phyloP scores from a whole-genome alignment of 2,113 vertebrate species.

The Alces alces region DNA sequence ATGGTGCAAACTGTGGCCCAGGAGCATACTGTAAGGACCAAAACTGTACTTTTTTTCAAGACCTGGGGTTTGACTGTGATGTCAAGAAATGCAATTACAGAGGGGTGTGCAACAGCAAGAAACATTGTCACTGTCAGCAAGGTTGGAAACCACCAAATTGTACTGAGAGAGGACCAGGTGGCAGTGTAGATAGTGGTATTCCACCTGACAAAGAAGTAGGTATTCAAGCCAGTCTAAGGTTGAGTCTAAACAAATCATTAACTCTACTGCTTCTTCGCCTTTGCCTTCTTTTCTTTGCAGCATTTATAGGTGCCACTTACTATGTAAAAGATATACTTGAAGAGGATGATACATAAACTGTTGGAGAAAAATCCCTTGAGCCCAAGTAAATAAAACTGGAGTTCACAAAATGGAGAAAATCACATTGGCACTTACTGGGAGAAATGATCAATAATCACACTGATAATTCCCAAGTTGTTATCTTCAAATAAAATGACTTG shows the following conservation, averaged over 20 bases:
- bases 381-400: neutral
- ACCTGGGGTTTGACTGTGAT: constrained; percentile 59
- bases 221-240: fast-evolving
- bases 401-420: neutral
- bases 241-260: too few relatives aligned
- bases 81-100: constrained; percentile 29
- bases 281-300: too few relatives aligned
- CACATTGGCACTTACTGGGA: neutral
- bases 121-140: constrained; percentile 71
- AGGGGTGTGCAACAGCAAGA: constrained; percentile 71
- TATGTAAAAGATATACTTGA: neutral
- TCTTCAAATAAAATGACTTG: constrained; percentile 56
- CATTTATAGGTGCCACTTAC: neutral
- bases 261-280: too few relatives aligned
- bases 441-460: neutral
- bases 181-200: constrained; percentile 72
- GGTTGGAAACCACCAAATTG: constrained; percentile 75
- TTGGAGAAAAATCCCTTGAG: fast-evolving
- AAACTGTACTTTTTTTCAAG: constrained; percentile 36
- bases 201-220: fast-evolving
- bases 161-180: constrained; percentile 43
- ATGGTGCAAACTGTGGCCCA: constrained; percentile 65
- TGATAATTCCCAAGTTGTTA: neutral
- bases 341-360: too few relatives aligned
- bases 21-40: constrained; percentile 61